Conservation (phyloP, 2,797 vertebrate species). For the Petrocephalus sullivani region DNA sequence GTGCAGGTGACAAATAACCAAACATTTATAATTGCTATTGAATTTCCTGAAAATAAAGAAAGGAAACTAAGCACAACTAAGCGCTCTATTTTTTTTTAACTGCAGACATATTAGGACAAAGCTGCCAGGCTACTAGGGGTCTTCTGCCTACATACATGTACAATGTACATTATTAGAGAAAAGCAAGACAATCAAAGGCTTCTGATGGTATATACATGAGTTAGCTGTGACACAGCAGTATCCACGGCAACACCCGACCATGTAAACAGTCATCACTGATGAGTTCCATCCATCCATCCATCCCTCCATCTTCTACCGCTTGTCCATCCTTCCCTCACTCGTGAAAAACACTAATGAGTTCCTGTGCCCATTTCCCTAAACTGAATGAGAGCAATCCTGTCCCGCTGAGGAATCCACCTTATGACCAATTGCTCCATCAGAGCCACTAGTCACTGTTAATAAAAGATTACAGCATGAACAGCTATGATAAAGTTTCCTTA, state of each 20-base stretch:
- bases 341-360: too few relatives aligned
- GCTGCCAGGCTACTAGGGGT: too few relatives aligned
- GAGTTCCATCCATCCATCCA: too few relatives aligned
- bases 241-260: neutral
- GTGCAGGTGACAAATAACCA: neutral
- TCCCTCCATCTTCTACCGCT: too few relatives aligned
- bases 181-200: neutral
- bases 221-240: neutral
- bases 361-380: neutral
- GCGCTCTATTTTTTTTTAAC: neutral
- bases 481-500: neutral
- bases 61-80: neutral
- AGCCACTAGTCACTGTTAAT: neutral
- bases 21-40: neutral
- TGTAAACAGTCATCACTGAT: neutral
- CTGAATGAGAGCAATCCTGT: neutral
- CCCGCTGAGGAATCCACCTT: neutral
- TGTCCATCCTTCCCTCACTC: too few relatives aligned
- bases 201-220: neutral
- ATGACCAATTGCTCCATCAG: neutral
- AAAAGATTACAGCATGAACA: neutral
- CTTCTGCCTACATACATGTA: neutral
- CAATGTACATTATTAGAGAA: neutral
- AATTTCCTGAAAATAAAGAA: neutral
- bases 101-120: neutral